Percentiles rank a stretch among this genome's conserved stretches.
Evolutionary conservation across 1,140 invertebrate genomes (phyloP).

Genomic region (Phenacoccus solenopsis): DNA sequence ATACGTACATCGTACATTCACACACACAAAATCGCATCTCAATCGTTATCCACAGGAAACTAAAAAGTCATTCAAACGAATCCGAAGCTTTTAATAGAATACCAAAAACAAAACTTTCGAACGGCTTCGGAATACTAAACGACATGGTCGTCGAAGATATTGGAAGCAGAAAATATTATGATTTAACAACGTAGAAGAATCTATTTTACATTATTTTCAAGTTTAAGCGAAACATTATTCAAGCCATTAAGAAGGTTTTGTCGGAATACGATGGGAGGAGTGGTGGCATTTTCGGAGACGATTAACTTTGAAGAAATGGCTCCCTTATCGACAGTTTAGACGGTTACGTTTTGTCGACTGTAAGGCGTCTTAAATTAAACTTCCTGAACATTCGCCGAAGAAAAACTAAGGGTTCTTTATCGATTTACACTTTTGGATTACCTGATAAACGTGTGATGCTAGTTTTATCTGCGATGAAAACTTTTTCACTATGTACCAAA

Average conservation of each 20-base stretch:
- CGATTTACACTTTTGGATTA: neutral
- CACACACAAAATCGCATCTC: no score
- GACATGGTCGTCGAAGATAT: neutral
- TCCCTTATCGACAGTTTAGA: slow-evolving; percentile 15
- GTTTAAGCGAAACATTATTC: slow-evolving; percentile 11
- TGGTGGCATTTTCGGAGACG: slow-evolving; percentile 2
- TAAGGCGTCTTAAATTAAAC: slow-evolving; percentile 16
- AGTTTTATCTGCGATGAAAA: neutral
- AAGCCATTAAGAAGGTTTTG: slow-evolving; percentile 14
- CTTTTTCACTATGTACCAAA: neutral
- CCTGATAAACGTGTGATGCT: slow-evolving; percentile 5
- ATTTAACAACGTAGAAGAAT: slow-evolving; percentile 4
- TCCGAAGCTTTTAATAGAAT: neutral
- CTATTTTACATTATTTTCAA: slow-evolving; percentile 14
- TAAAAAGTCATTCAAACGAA: no score
- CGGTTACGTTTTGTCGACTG: slow-evolving; percentile 11
- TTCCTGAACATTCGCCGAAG: slow-evolving; percentile 7
- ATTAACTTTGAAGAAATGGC: slow-evolving; percentile 15
- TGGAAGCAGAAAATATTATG: neutral
- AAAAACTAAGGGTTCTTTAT: slow-evolving; percentile 11
- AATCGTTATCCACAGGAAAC: no score
- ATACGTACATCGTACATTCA: no score
- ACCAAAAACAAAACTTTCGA: neutral
- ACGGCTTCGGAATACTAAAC: neutral
- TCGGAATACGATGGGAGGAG: neutral